Conservation (phyloP, 2,113 vertebrate species). For the Platysternon megacephalum region DNA sequence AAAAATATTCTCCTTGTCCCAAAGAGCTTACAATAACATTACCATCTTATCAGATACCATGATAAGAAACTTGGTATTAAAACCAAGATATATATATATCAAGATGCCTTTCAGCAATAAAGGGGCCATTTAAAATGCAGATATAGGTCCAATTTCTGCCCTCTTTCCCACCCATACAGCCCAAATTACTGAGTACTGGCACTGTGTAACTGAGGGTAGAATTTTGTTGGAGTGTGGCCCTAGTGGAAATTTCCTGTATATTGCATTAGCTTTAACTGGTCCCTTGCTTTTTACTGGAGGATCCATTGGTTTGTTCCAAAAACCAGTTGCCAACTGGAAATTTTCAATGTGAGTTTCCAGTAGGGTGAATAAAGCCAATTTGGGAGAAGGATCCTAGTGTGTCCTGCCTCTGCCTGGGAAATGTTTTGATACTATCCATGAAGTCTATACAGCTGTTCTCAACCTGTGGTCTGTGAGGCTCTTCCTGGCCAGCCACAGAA, state of each 20-base stretch:
- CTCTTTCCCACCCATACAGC: not conserved
- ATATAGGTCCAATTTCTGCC: not conserved
- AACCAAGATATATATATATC: not conserved
- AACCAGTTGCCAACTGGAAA: not conserved
- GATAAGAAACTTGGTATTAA: not conserved
- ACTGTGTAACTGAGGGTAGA: not conserved
- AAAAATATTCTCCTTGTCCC: not conserved
- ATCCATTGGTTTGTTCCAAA: slow-evolving; percentile 52
- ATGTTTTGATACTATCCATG: slow-evolving; percentile 22
- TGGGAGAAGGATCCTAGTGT: slow-evolving; percentile 43
- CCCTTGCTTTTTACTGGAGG: slow-evolving; percentile 19
- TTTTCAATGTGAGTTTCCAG: slow-evolving; percentile 51
- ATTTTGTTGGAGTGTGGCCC: not conserved
- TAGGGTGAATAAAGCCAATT: not conserved
- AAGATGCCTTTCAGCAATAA: not conserved
- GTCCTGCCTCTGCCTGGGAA: slow-evolving; percentile 46
- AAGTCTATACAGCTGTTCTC: slow-evolving; percentile 45
- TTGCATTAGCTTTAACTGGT: not conserved
- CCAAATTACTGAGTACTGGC: not conserved
- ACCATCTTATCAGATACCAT: not conserved
- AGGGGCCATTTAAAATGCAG: not conserved
- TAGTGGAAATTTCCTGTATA: slow-evolving; percentile 26
- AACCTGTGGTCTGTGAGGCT: slow-evolving; percentile 56
- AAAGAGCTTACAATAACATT: not conserved
- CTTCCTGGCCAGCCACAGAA: slow-evolving; percentile 65